Evolutionary conservation across 2,113 vertebrate species (phyloP).

Genomic region (Lepus europaeus): DNA sequence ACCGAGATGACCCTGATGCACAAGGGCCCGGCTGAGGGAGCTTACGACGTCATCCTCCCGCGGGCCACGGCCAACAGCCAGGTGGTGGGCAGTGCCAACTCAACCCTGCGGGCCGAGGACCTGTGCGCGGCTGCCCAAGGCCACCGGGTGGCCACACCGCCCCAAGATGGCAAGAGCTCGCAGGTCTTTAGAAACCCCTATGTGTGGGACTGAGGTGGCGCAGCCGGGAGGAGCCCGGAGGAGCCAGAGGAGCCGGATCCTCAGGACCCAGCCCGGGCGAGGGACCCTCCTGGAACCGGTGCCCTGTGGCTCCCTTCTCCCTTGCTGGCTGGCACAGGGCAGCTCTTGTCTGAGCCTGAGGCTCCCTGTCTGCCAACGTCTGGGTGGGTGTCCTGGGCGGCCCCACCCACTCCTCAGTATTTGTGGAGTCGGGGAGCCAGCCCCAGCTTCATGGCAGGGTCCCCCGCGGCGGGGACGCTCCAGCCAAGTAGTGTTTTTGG

Average conservation of each 20-base stretch:
- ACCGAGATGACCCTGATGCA: conserved; percentile 97
- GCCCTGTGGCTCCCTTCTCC: too few species aligned
- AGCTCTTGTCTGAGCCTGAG: not conserved
- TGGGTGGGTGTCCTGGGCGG: not conserved
- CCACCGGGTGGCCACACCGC: conserved; percentile 63
- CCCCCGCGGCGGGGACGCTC: not conserved
- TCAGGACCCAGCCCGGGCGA: not conserved
- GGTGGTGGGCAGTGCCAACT: conserved; percentile 87
- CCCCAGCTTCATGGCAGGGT: not conserved
- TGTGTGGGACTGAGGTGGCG: conserved; percentile 46
- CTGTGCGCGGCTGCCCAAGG: conserved; percentile 71
- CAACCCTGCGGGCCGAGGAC: conserved; percentile 88
- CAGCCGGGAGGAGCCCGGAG: not conserved
- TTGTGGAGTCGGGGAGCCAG: conserved; percentile 24
- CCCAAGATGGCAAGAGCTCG: conserved; percentile 78
- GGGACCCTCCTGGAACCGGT: not conserved
- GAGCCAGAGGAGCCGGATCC: not conserved
- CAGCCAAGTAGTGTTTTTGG: conserved; percentile 66
- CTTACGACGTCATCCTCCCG: conserved; percentile 92
- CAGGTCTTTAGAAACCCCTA: conserved; percentile 87
- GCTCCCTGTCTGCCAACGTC: not conserved
- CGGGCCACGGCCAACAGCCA: conserved; percentile 90
- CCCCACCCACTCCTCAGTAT: conserved; percentile 57
- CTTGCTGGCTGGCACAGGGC: not conserved
- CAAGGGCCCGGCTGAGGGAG: conserved; percentile 87